phyloP scores from a whole-genome alignment of 1,140 invertebrate genomes.

The Drosophila nigromelanica region DNA sequence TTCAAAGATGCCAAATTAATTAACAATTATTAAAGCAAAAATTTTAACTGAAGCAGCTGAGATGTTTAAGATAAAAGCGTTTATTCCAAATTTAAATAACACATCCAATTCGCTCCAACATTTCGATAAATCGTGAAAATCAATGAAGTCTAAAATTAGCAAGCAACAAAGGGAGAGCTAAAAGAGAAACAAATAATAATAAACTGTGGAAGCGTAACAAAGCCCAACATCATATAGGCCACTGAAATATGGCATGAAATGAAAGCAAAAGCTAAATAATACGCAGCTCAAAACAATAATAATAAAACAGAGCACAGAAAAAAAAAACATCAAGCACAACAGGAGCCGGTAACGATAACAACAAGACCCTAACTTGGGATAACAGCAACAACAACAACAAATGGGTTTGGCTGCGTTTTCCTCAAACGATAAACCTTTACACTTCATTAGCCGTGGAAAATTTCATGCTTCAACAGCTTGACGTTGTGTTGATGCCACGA shows the following conservation, averaged over 20 bases:
- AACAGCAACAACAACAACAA: constrained; percentile 12
- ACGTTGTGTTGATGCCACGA: constrained; percentile 47
- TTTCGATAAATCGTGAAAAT: constrained; percentile 71
- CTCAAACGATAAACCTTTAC: constrained; percentile 79
- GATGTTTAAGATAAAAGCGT: background rate
- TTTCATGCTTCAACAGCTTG: constrained; percentile 78
- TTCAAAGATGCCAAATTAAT: background rate
- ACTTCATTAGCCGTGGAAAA: constrained; percentile 77
- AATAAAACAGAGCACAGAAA: constrained; percentile 56
- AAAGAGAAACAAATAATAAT: constrained; percentile 73
- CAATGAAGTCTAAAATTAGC: constrained; percentile 82
- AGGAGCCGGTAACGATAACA: constrained; percentile 29
- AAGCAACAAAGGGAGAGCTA: constrained; percentile 19
- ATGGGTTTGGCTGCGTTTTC: constrained; percentile 39
- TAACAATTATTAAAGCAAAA: background rate
- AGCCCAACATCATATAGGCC: constrained; percentile 60
- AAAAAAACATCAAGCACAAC: constrained; percentile 3
- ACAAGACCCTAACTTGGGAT: constrained; percentile 5
- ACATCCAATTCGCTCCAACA: constrained; percentile 8
- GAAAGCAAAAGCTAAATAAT: constrained; percentile 71
- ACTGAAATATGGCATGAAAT: constrained; percentile 66
- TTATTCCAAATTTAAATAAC: constrained; percentile 6
- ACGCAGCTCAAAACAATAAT: constrained; percentile 72
- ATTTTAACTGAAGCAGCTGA: background rate
- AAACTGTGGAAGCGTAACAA: constrained; percentile 73